Conservation (phyloP, 2,888 invertebrate species). For the Psococerastis gibbosa region DNA sequence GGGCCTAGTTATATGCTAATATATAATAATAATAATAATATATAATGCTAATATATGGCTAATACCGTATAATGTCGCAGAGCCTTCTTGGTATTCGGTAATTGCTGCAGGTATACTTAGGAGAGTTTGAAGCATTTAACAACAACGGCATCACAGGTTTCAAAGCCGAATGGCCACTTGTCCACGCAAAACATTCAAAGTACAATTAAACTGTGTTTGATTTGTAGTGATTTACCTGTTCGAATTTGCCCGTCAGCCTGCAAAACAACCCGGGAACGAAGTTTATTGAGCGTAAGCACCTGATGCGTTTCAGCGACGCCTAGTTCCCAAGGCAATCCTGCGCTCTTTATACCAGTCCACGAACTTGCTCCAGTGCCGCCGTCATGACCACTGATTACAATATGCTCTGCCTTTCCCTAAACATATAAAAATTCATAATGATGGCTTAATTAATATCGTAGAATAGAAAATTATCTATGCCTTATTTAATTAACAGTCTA, state of each 20-base stretch:
- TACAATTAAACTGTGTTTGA: too few relatives aligned
- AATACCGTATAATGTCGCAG: too few relatives aligned
- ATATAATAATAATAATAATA: too few relatives aligned
- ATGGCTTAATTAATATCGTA: constrained; percentile 11
- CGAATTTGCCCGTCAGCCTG: constrained; percentile 94
- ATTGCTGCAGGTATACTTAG: too few relatives aligned
- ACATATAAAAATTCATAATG: constrained; percentile 13
- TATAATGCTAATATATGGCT: too few relatives aligned
- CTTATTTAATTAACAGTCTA: constrained; percentile 12
- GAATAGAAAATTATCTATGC: constrained; percentile 9
- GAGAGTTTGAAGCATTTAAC: too few relatives aligned
- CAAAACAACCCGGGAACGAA: constrained; percentile 78
- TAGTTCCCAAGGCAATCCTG: constrained; percentile 96
- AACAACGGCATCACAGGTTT: too few relatives aligned
- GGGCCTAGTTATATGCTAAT: too few relatives aligned
- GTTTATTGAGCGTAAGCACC: constrained; percentile 80
- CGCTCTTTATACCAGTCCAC: constrained; percentile 97
- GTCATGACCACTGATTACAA: constrained; percentile 97
- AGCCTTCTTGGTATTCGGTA: too few relatives aligned
- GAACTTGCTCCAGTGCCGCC: constrained; percentile 98
- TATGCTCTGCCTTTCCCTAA: constrained; percentile 93
- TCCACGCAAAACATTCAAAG: too few relatives aligned
- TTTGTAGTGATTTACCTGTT: too few relatives aligned
- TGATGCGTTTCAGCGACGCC: constrained; percentile 98
- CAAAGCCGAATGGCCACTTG: too few relatives aligned